Evolutionary conservation across 1,140 invertebrate genomes (phyloP), one percentile per base, ranked within the genome.

Genomic region (Danaus plexippus): DNA sequence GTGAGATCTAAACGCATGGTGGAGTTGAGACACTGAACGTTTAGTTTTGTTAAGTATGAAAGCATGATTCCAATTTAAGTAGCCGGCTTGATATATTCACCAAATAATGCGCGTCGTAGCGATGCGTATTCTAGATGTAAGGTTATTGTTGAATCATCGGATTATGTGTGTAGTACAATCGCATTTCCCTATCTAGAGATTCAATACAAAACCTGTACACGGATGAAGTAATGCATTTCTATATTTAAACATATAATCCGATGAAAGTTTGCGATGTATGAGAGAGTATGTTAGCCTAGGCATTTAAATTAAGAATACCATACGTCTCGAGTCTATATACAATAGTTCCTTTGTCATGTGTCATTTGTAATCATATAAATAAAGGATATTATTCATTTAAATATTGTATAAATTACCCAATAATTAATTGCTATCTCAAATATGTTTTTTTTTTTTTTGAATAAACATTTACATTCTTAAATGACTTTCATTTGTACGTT

Each of bases 271-370:
- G 40, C 42, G 11, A 43, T 32, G 32, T 72, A 69, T 66, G 58
- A 61, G 61, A 61, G 66, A 61, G 43, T 63, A 71, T 54, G 59
- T 70, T 76, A 77, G 76, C 61, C 75, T 71, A 72, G 71, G 68
- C 69, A 69, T 73, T 68, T 66, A 68, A 71, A 51, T 80, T 78
- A 82, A 80, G 70, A 47, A 61, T 75, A 77, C 74, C 57, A 72
- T 74, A 77, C 79, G 82, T 80, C 76, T 81, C 79, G 80, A 82
- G 76, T 82, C 77, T 85, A 75, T 64, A 78, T 78, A 77, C 83
- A 86, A 86, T 84, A 84, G 83, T 86, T 86, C 83, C 83, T 86
- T 84, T 83, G 69, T 80, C 70, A 85, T 84, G 83, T 86, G 83
- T 86, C 83, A 86, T 86, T 75, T 80, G 61, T 84, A 76, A 74